phyloP scores from a whole-genome alignment of 2,113 vertebrate species.

The Nestor notabilis region DNA sequence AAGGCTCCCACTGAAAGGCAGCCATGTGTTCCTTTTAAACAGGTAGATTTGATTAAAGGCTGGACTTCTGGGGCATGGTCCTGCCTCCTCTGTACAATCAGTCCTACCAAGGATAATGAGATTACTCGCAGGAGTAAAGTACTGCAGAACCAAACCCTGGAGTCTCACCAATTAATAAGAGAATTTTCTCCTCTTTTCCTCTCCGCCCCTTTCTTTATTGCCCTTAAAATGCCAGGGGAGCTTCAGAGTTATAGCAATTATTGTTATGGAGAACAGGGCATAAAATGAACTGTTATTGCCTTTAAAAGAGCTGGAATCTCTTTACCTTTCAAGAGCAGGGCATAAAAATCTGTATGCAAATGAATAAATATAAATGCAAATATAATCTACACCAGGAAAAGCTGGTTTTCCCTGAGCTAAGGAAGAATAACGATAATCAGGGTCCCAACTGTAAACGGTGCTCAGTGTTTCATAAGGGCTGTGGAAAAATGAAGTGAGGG shows the following conservation, averaged over 20 bases:
- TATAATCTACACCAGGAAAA: constrained; percentile 54
- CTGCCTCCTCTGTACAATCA: not conserved
- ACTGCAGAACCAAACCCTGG: constrained; percentile 11
- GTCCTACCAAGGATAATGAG: constrained; percentile 35
- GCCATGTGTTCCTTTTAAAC: constrained; percentile 50
- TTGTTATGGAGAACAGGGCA: constrained; percentile 75
- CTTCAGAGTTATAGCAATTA: constrained; percentile 74
- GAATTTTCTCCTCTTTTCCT: constrained; percentile 47
- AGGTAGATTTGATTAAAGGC: constrained; percentile 56
- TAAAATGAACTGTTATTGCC: constrained; percentile 79
- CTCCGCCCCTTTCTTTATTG: constrained; percentile 62
- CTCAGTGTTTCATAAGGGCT: constrained; percentile 10
- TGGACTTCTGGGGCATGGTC: constrained; percentile 49
- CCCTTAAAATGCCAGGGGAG: constrained; percentile 73
- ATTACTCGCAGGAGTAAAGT: constrained; percentile 44
- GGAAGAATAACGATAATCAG: constrained; percentile 44
- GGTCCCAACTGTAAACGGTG: not conserved
- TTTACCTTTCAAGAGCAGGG: constrained; percentile 67
- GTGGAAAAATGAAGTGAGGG: not conserved
- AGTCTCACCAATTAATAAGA: constrained; percentile 41
- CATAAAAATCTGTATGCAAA: constrained; percentile 70
- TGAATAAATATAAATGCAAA: constrained; percentile 71
- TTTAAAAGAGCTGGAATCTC: constrained; percentile 73
- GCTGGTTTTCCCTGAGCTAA: constrained; percentile 64
- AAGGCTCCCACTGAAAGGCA: constrained; percentile 36